Evolutionary conservation across 2,113 vertebrate species (phyloP).

Genomic region (Tilapia sparmanii): DNA sequence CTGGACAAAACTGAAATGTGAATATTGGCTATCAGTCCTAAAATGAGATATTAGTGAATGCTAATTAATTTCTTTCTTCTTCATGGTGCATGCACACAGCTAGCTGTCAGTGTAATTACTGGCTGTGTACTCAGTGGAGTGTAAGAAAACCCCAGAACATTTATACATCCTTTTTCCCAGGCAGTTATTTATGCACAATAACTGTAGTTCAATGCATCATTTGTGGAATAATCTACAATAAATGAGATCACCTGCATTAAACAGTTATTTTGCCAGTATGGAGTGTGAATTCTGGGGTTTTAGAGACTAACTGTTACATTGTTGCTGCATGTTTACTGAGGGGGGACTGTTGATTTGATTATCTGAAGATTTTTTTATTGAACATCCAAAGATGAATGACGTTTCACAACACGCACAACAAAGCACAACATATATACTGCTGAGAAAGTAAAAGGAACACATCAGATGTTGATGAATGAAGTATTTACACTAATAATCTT

Average conservation of each 20-base stretch:
- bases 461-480: background rate
- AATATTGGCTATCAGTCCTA: background rate
- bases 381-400: background rate
- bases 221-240: background rate
- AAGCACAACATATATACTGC: background rate
- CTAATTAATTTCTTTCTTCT: slow-evolving; percentile 51
- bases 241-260: background rate
- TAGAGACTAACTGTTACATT: background rate
- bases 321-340: background rate
- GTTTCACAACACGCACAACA: background rate
- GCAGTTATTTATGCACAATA: background rate
- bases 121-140: background rate
- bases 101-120: background rate
- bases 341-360: background rate
- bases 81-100: background rate
- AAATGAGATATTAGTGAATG: slow-evolving; percentile 45
- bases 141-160: background rate
- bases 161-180: background rate
- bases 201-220: background rate
- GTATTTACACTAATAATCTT: background rate
- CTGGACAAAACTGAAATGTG: background rate
- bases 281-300: background rate
- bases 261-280: background rate
- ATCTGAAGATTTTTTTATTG: background rate
- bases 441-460: background rate